Conservation (phyloP, 2,888 invertebrate species). For the Dynastes hyllus region DNA sequence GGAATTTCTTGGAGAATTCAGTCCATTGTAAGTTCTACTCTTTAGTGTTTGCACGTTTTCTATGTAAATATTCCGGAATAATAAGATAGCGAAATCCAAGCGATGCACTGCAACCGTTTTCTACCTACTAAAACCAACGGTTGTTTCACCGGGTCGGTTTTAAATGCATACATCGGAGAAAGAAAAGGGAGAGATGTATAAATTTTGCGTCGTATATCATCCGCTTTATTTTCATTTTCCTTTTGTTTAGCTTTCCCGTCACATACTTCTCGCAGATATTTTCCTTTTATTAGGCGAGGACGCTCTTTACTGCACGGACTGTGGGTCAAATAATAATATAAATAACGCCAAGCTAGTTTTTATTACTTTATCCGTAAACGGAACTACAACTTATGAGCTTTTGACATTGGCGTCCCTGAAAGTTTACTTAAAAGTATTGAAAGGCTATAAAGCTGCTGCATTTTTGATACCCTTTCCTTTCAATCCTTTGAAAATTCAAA, state of each 20-base stretch:
- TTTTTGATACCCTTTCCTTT: no score
- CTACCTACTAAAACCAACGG: constrained; percentile 12
- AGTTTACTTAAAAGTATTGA: no score
- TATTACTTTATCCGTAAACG: constrained; percentile 36
- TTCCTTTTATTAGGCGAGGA: constrained; percentile 40
- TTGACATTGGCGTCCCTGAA: not conserved
- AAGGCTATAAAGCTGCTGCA: no score
- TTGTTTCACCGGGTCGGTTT: constrained; percentile 2
- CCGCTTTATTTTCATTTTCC: constrained; percentile 49
- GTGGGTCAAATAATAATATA: constrained; percentile 42
- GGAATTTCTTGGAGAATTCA: constrained; percentile 36
- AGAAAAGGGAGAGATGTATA: constrained; percentile 12
- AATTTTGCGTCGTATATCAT: constrained; percentile 45
- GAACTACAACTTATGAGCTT: not conserved
- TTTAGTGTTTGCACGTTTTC: constrained; percentile 31
- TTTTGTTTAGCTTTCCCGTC: constrained; percentile 49
- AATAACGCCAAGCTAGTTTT: constrained; percentile 26
- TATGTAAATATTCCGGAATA: constrained; percentile 27
- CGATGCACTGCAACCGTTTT: constrained; percentile 16
- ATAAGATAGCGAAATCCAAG: constrained; percentile 19
- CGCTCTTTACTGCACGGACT: not conserved
- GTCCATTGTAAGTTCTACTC: constrained; percentile 39
- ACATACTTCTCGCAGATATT: constrained; percentile 49
- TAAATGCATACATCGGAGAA: constrained; percentile 24
- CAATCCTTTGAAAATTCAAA: no score